Conservation (phyloP, 1,140 invertebrate genomes). For the Pogonomyrmex californicus region DNA sequence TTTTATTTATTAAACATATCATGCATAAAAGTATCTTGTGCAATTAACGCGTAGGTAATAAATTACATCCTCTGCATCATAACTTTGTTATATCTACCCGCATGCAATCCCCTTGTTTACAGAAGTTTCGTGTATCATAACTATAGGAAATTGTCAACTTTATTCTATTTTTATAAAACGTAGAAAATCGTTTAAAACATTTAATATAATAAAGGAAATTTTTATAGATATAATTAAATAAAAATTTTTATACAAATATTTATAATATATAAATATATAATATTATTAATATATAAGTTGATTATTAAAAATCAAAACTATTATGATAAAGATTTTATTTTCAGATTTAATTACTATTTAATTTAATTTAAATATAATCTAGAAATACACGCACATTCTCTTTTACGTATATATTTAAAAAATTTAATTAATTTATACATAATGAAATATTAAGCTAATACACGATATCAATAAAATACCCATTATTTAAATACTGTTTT, state of each 20-base stretch:
- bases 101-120: background rate
- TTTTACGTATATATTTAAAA: background rate
- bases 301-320: background rate
- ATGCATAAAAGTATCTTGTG: background rate
- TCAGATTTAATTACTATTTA: background rate
- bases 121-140: background rate
- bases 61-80: background rate
- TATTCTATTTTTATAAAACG: background rate
- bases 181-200: background rate
- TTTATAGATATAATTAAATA: background rate
- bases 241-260: background rate
- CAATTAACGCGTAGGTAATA: slow-evolving; percentile 19
- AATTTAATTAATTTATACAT: slow-evolving; percentile 2
- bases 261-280: background rate
- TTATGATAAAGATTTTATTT: background rate
- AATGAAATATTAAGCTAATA: background rate
- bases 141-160: background rate
- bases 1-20: background rate
- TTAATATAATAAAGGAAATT: background rate
- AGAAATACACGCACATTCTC: background rate
- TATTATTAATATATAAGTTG: no score
- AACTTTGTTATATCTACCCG: background rate
- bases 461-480: background rate
- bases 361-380: background rate
- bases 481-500: background rate